phyloP scores from a whole-genome alignment of 2,113 vertebrate genomes.

The Centropus unirufus region DNA sequence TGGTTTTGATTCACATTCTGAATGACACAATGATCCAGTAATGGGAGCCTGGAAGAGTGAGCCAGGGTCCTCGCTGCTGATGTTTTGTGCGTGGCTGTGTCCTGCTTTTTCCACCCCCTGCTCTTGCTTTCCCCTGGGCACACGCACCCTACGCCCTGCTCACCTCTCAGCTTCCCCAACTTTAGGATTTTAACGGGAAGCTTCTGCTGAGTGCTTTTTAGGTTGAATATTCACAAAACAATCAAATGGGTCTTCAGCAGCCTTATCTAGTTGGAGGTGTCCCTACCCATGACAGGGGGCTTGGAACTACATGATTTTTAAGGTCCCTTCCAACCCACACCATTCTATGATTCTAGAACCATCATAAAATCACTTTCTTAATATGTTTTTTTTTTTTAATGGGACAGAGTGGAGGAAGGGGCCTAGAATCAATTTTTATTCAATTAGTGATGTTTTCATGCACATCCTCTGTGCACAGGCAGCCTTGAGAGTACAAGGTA shows the following conservation, averaged over 20 bases:
- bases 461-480: background rate
- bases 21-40: slow-evolving; percentile 34
- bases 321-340: too few species aligned
- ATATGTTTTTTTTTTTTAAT: background rate
- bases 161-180: background rate
- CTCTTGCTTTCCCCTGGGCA: background rate
- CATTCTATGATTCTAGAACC: too few species aligned
- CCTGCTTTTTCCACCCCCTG: background rate
- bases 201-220: background rate
- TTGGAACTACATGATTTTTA: too few species aligned
- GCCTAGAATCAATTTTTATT: background rate
- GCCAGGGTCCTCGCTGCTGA: background rate
- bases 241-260: background rate
- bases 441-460: background rate
- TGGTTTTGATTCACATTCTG: slow-evolving; percentile 11
- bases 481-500: background rate
- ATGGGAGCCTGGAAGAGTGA: background rate
- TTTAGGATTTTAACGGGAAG: background rate
- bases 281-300: too few species aligned
- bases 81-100: rapidly evolving
- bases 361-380: background rate
- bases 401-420: background rate
- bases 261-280: too few species aligned
- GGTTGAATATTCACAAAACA: background rate
- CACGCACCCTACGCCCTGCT: background rate